Percentiles rank a stretch among this genome's conserved stretches.
Evolutionary conservation across 2,888 invertebrate genomes (phyloP).

Genomic region (Endomychus coccineus): DNA sequence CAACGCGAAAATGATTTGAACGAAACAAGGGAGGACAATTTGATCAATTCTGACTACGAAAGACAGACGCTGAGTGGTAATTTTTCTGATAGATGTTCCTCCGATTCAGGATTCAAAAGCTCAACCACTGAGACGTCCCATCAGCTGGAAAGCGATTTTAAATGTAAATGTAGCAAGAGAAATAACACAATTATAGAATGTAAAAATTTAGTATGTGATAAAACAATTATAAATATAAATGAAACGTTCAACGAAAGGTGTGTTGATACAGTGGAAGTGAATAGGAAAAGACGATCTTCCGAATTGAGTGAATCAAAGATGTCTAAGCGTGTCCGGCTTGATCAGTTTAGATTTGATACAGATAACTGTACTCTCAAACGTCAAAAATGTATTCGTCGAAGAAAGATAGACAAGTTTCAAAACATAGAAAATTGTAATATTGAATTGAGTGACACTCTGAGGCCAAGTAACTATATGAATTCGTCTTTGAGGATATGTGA

Average conservation of each 20-base stretch:
- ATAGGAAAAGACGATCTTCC: too few relatives aligned
- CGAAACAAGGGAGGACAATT: conserved; percentile 33
- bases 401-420: conserved; percentile 37
- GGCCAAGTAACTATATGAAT: too few relatives aligned
- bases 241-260: conserved; percentile 40
- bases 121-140: conserved; percentile 34
- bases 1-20: conserved; percentile 31
- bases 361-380: conserved; percentile 46
- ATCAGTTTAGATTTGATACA: too few relatives aligned
- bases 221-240: conserved; percentile 38
- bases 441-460: too few relatives aligned
- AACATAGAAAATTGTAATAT: conserved; percentile 18
- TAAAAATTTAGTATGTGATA: conserved; percentile 25
- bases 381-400: conserved; percentile 52
- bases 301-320: too few relatives aligned
- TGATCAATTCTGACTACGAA: conserved; percentile 30
- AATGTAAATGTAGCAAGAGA: conserved; percentile 34
- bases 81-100: conserved; percentile 30
- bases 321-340: too few relatives aligned
- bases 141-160: conserved; percentile 32
- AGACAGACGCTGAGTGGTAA: conserved; percentile 21
- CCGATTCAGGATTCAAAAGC: conserved; percentile 40
- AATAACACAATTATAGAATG: conserved; percentile 8
- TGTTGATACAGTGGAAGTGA: conserved; percentile 34
- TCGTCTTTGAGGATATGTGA: too few relatives aligned